A percentile compares a stretch with the other conserved stretches of the same genome.
These are phyloP conservation scores for Ophion obscuratus DNA, from an alignment of 2,888 invertebrate species.

Conservation along the genomic window DNA sequence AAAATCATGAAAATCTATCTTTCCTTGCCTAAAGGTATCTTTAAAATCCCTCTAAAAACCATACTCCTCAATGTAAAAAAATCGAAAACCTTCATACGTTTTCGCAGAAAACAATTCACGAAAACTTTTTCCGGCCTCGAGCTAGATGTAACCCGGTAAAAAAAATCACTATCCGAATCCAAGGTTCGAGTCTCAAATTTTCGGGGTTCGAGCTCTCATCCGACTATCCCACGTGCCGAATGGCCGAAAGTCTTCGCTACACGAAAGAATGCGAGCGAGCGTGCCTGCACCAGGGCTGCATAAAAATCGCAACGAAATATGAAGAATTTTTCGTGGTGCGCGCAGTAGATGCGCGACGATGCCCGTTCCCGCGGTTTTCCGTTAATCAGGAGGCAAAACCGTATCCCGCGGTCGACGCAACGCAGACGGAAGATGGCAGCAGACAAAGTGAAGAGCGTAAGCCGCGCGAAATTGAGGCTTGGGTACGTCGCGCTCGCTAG, in stretches of 20 bases:
- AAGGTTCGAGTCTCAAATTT: background rate
- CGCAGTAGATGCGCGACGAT: constrained; percentile 17
- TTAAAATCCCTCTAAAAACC: no score
- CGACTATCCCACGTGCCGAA: background rate
- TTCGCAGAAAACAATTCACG: no score
- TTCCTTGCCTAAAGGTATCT: no score
- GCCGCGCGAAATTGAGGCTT: no score
- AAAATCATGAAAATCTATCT: no score
- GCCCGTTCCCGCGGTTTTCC: constrained; percentile 16
- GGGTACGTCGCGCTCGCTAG: background rate
- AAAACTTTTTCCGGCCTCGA: no score
- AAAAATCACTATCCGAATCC: no score
- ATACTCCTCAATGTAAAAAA: no score
- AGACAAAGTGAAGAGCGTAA: no score
- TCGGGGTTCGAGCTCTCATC: no score
- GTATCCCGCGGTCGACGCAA: background rate
- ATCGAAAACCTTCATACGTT: no score
- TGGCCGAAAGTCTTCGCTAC: background rate
- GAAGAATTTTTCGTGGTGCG: constrained; percentile 34
- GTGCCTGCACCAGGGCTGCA: constrained; percentile 78
- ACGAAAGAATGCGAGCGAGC: constrained; percentile 78
- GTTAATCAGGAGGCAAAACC: background rate
- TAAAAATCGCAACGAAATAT: constrained; percentile 70
- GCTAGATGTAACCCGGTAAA: no score
- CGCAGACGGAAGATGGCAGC: background rate